Percentiles rank a stretch among this genome's conserved stretches.
Evolutionary conservation across 2,797 vertebrate genomes (phyloP).

Genomic region (Hemibagrus guttatus): DNA sequence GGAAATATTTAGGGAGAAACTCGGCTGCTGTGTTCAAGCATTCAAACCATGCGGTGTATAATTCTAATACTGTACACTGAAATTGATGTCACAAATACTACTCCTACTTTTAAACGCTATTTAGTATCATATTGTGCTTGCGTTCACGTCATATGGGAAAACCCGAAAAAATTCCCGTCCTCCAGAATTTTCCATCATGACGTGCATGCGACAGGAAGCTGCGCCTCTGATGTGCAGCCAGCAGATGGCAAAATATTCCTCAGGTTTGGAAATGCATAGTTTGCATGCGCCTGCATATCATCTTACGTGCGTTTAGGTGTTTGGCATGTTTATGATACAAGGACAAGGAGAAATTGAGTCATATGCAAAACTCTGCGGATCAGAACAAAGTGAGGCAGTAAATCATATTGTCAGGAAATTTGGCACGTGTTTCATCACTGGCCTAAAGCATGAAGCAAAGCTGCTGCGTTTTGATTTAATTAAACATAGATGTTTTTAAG

Average conservation of each 20-base stretch:
- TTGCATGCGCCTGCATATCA: not conserved
- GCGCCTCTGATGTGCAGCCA: not conserved
- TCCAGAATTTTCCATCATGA: not conserved
- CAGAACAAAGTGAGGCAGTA: not conserved
- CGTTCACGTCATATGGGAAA: not conserved
- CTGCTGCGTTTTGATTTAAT: not conserved
- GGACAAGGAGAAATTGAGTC: not conserved
- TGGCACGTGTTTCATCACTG: not conserved
- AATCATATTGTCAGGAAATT: not conserved
- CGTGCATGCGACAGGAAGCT: not conserved
- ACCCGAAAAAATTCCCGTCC: not conserved
- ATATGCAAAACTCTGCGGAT: not conserved
- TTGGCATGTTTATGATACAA: not conserved
- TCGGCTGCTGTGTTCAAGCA: not conserved
- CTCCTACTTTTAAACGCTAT: not conserved
- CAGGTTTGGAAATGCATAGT: not conserved
- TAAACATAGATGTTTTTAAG: not conserved
- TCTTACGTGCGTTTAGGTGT: not conserved
- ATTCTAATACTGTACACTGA: not conserved
- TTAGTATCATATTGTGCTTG: not conserved
- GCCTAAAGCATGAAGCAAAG: slow-evolving; percentile 1
- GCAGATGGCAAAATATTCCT: slow-evolving; percentile 17
- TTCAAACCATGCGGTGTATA: not conserved
- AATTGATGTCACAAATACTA: not conserved
- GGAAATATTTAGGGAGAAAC: not conserved